Conservation (phyloP, 2,888 invertebrate species). For the Lordiphosa fenestrarum region DNA sequence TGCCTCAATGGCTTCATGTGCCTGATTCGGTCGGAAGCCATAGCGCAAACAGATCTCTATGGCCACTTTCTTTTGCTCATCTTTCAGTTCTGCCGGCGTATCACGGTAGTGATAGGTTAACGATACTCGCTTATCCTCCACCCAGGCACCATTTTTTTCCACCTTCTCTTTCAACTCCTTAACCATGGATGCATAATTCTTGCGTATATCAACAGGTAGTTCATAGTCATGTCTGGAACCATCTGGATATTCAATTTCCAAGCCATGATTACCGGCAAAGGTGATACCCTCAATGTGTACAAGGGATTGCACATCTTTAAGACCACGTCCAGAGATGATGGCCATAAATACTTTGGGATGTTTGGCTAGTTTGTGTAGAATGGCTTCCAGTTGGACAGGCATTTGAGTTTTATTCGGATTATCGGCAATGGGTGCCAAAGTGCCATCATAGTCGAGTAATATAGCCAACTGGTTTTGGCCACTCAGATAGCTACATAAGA, state of each 20-base stretch:
- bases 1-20: slow-evolving; percentile 88
- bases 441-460: slow-evolving; percentile 88
- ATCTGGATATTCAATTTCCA: slow-evolving; percentile 88
- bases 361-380: slow-evolving; percentile 84
- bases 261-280: slow-evolving; percentile 88
- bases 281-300: slow-evolving; percentile 82
- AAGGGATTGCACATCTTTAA: slow-evolving; percentile 86
- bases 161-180: slow-evolving; percentile 84
- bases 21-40: slow-evolving; percentile 85
- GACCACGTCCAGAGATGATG: slow-evolving; percentile 86
- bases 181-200: slow-evolving; percentile 84
- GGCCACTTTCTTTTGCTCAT: slow-evolving; percentile 82
- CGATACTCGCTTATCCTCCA: slow-evolving; percentile 87
- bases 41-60: slow-evolving; percentile 83
- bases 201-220: slow-evolving; percentile 85
- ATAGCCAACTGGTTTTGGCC: slow-evolving; percentile 84
- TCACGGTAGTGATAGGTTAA: slow-evolving; percentile 88
- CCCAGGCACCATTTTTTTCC: slow-evolving; percentile 85
- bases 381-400: slow-evolving; percentile 84
- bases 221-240: slow-evolving; percentile 87
- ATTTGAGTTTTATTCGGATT: slow-evolving; percentile 87
- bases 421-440: slow-evolving; percentile 86
- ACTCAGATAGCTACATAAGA: slow-evolving; percentile 79
- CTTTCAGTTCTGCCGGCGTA: slow-evolving; percentile 83
- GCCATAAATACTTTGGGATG: slow-evolving; percentile 86